phyloP scores from a whole-genome alignment of 2,888 invertebrate genomes.

The Campaea margaritaria region DNA sequence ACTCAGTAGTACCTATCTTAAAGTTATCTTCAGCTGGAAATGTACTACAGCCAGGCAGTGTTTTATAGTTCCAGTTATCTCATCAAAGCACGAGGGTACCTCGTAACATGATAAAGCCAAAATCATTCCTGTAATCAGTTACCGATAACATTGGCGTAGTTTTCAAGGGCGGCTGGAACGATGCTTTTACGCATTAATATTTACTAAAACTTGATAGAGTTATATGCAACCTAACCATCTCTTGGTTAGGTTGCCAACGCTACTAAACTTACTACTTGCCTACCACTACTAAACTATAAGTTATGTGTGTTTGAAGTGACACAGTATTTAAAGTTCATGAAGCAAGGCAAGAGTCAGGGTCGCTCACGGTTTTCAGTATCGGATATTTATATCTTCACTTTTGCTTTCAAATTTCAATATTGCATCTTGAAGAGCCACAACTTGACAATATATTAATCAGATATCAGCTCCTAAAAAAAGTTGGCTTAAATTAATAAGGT shows the following conservation, averaged over 20 bases:
- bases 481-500: no score
- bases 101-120: constrained; percentile 40
- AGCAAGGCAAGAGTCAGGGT: no score
- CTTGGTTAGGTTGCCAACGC: no score
- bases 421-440: no score
- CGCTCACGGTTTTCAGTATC: no score
- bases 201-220: constrained; percentile 28
- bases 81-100: constrained; percentile 41
- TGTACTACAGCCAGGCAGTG: neutral
- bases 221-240: no score
- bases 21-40: constrained; percentile 1
- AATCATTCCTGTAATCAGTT: constrained; percentile 65
- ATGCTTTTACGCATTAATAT: constrained; percentile 56
- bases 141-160: constrained; percentile 70
- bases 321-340: no score
- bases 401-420: no score
- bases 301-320: neutral
- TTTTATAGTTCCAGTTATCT: constrained; percentile 35
- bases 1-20: neutral
- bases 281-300: neutral
- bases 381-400: no score
- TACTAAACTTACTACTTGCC: constrained; percentile 4
- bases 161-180: constrained; percentile 65
- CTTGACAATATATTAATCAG: no score
- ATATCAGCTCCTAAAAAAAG: no score